Conservation (phyloP, 2,797 vertebrate genomes). For the Astyanax mexicanus region DNA sequence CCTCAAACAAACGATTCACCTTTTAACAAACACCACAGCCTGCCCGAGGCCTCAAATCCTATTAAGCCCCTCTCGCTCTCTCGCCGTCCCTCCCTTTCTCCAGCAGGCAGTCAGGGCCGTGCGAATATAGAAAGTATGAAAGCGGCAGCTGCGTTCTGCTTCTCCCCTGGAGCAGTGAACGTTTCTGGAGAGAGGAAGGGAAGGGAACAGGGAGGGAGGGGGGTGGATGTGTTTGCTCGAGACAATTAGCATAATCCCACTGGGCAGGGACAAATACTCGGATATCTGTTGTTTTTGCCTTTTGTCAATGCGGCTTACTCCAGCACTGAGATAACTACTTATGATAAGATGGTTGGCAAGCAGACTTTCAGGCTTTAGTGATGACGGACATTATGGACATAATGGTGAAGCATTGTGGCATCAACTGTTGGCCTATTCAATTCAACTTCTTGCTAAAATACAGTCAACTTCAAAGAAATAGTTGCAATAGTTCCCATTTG, state of each 20-base stretch:
- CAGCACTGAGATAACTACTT: slow-evolving; percentile 22
- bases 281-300: slow-evolving; percentile 40
- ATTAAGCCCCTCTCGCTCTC: slow-evolving; percentile 60
- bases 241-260: slow-evolving; percentile 69
- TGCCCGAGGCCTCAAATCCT: slow-evolving; percentile 66
- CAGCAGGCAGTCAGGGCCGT: slow-evolving; percentile 38
- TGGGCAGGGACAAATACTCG: slow-evolving; percentile 40
- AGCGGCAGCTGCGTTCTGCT: slow-evolving; percentile 40
- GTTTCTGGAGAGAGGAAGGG: slow-evolving; percentile 49
- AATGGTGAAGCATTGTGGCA: background rate
- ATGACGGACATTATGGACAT: slow-evolving; percentile 2
- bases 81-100: slow-evolving; percentile 25
- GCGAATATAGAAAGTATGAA: slow-evolving; percentile 63
- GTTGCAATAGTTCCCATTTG: too few species aligned
- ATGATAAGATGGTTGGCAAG: slow-evolving; percentile 8
- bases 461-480: too few species aligned
- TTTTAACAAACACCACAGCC: slow-evolving; percentile 59
- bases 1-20: slow-evolving; percentile 67
- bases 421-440: background rate
- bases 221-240: slow-evolving; percentile 57
- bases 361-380: slow-evolving; percentile 5
- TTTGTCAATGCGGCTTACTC: slow-evolving; percentile 4
- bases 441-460: background rate
- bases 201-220: slow-evolving; percentile 33
- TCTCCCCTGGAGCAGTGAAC: slow-evolving; percentile 40